Evolutionary conservation across 2,113 vertebrate species (phyloP).

Genomic region (Micromys minutus): DNA sequence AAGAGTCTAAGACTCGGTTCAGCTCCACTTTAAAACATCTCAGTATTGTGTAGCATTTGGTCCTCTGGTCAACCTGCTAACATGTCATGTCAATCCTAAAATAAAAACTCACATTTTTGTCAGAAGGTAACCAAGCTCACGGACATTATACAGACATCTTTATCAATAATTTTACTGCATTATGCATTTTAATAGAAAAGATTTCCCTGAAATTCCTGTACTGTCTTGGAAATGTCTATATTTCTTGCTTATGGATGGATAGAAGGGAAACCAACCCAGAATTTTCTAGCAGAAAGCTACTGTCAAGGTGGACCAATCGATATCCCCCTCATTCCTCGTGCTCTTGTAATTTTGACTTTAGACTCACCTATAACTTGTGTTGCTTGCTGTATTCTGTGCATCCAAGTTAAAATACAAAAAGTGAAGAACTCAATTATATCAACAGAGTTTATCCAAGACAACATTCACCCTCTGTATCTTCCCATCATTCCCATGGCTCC

Average conservation of each 20-base stretch:
- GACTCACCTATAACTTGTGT: background rate
- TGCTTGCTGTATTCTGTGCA: background rate
- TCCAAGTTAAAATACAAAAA: background rate
- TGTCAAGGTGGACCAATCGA: background rate
- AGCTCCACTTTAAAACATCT: background rate
- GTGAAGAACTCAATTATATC: background rate
- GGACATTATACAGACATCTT: background rate
- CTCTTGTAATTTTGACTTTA: background rate
- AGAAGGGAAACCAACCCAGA: background rate
- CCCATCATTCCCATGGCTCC: background rate
- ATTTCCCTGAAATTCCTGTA: background rate
- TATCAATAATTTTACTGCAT: background rate
- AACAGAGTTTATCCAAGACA: background rate
- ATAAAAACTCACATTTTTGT: background rate
- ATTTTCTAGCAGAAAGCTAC: background rate
- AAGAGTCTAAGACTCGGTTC: background rate
- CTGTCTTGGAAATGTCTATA: background rate
- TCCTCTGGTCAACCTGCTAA: background rate
- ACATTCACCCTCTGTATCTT: background rate
- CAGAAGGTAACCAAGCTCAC: background rate
- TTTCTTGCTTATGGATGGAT: background rate
- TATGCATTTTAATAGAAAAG: background rate
- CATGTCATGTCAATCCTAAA: background rate
- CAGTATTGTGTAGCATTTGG: background rate
- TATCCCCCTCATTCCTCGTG: background rate